A percentile compares a stretch with the other conserved stretches of the same genome.
These are phyloP conservation scores for Saccopteryx leptura DNA, from an alignment of 2,113 vertebrate species.

Conservation along the genomic window DNA sequence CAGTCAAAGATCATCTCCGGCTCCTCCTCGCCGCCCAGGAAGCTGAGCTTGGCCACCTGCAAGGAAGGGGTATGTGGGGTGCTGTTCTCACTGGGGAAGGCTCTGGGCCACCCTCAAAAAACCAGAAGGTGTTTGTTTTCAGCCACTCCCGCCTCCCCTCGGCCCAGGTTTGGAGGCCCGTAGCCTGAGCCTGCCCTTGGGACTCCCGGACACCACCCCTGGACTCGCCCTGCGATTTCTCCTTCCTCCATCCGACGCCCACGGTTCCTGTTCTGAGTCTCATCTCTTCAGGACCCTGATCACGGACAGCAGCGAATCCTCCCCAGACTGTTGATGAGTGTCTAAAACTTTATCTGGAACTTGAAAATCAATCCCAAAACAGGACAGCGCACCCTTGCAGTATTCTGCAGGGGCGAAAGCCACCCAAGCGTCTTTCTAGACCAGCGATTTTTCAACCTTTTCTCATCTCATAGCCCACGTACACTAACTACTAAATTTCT, in stretches of 20 bases:
- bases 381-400: neutral
- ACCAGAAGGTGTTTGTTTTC: neutral
- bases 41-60: slow-evolving; percentile 83
- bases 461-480: too few relatives aligned
- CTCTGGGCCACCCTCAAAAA: neutral
- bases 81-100: neutral
- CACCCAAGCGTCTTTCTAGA: neutral
- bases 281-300: neutral
- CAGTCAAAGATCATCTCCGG: slow-evolving; percentile 87
- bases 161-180: neutral
- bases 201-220: neutral
- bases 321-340: neutral
- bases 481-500: too few relatives aligned
- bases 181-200: neutral
- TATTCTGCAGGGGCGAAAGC: neutral
- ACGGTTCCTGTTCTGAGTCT: neutral
- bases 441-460: too few relatives aligned
- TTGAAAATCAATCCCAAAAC: neutral
- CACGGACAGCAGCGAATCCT: neutral
- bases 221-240: too few relatives aligned
- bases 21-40: slow-evolving; percentile 82
- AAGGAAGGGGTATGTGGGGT: slow-evolving; percentile 9
- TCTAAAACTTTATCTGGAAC: neutral
- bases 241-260: neutral
- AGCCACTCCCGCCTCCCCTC: neutral